Evolutionary conservation across 2,888 invertebrate species (phyloP).

Genomic region (Serrognathus titanus): DNA sequence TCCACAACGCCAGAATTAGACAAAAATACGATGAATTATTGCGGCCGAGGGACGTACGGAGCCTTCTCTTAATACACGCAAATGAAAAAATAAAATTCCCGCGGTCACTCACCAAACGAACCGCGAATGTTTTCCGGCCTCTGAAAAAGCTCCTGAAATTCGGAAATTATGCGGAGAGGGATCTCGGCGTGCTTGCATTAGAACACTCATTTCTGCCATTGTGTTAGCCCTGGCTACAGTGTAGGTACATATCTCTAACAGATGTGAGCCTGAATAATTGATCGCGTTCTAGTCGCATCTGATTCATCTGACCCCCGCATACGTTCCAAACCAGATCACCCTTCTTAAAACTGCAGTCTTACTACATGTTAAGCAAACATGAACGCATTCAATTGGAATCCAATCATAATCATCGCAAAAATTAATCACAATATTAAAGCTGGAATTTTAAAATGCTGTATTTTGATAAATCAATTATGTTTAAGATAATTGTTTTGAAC

Average conservation of each 20-base stretch:
- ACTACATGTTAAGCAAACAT: not conserved
- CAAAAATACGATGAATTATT: slow-evolving; percentile 34
- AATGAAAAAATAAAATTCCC: no score
- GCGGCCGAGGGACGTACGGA: slow-evolving; percentile 23
- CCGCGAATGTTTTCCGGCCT: no score
- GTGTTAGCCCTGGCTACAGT: slow-evolving; percentile 28
- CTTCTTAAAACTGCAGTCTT: not conserved
- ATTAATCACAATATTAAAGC: no score
- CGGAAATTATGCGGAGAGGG: slow-evolving; percentile 36
- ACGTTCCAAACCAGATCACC: slow-evolving; percentile 15
- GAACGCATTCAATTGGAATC: not conserved
- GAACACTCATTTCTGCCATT: slow-evolving; percentile 33
- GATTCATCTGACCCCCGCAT: slow-evolving; percentile 40
- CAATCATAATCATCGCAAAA: no score
- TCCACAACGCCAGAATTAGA: slow-evolving; percentile 30
- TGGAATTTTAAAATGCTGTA: no score
- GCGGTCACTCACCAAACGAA: no score
- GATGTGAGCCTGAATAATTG: slow-evolving; percentile 48
- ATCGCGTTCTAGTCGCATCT: slow-evolving; percentile 41
- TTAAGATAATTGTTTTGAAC: no score
- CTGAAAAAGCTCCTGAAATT: no score
- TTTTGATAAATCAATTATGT: no score
- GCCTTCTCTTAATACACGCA: not conserved
- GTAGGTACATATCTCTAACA: slow-evolving; percentile 42
- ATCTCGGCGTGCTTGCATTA: slow-evolving; percentile 29